Conservation (phyloP, 2,113 vertebrate species). For the Seriola rivoliana region DNA sequence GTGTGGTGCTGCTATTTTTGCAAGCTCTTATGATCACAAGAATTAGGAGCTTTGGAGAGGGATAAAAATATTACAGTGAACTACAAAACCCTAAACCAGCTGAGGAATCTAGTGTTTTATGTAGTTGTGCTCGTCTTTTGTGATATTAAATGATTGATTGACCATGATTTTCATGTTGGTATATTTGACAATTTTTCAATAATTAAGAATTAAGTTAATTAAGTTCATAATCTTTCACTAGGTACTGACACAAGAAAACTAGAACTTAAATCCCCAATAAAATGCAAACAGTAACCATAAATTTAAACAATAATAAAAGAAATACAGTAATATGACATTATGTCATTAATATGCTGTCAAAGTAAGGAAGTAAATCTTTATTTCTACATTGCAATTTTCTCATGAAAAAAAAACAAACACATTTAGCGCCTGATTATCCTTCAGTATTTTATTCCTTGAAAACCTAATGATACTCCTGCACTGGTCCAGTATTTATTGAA, state of each 20-base stretch:
- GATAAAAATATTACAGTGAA: conserved; percentile 58
- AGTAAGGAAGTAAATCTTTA: conserved; percentile 2
- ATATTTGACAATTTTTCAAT: background rate
- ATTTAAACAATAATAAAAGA: background rate
- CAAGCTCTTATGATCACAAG: conserved; percentile 49
- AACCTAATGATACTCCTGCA: conserved; percentile 33
- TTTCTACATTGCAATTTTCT: background rate
- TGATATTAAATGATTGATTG: background rate
- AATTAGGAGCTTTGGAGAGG: conserved; percentile 40
- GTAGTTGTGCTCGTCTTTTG: background rate
- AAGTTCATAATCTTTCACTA: background rate
- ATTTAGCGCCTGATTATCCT: background rate
- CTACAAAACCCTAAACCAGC: conserved; percentile 35
- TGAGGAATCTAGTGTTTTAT: conserved; percentile 24
- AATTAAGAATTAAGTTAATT: background rate
- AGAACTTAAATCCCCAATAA: background rate
- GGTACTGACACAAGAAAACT: background rate
- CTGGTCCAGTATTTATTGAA: conserved; percentile 60
- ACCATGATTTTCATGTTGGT: background rate
- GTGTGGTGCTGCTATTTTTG: conserved; percentile 60
- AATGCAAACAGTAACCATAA: background rate
- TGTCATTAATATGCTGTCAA: conserved; percentile 12
- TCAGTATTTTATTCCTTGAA: conserved; percentile 27
- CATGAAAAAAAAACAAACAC: background rate
- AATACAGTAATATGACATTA: background rate